These are phyloP conservation scores for Cinclus mexicanus DNA, from an alignment of 2,113 vertebrate genomes.

Conservation along the genomic window DNA sequence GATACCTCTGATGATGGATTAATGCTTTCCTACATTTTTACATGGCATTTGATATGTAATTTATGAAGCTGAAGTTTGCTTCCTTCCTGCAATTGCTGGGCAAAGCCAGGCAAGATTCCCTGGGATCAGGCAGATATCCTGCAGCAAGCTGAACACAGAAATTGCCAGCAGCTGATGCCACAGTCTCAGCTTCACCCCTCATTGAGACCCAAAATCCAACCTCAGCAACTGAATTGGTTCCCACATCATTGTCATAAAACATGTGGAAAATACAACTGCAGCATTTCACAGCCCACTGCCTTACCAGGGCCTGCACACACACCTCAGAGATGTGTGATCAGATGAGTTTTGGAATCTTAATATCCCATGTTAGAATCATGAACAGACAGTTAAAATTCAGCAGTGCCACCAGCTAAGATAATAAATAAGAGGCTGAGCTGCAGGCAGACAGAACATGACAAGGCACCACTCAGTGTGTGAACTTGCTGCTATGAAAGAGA, in stretches of 20 bases:
- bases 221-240: background rate
- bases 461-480: background rate
- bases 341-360: background rate
- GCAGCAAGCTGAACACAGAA: background rate
- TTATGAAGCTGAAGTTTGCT: background rate
- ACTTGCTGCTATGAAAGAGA: background rate
- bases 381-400: background rate
- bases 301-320: background rate
- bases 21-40: background rate
- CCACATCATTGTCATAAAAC: background rate
- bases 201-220: background rate
- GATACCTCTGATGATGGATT: background rate
- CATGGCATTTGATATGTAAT: background rate
- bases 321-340: background rate
- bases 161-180: background rate
- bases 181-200: background rate
- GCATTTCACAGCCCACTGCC: background rate
- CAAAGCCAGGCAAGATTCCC: background rate
- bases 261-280: background rate
- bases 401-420: background rate
- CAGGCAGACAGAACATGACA: background rate
- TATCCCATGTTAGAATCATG: accelerated
- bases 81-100: background rate
- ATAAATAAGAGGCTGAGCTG: background rate
- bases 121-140: background rate